Evolutionary conservation across 2,797 vertebrate species (phyloP).

Genomic region (Aulostomus chinensis): DNA sequence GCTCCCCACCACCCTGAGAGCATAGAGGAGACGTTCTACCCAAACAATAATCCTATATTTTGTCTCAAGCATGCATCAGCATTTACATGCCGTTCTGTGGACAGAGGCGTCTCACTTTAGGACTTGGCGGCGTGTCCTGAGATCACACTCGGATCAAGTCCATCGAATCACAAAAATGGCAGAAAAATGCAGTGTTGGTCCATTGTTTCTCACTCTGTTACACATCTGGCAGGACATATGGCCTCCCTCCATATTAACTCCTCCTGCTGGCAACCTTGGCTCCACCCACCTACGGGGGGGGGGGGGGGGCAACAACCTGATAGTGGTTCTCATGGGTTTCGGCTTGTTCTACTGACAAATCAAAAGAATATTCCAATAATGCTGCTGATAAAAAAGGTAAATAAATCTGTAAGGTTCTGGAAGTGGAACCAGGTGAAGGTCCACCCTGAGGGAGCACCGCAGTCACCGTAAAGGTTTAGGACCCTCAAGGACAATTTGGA

Average conservation of each 20-base stretch:
- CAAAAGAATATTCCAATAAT: conserved; percentile 37
- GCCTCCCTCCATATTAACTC: too few species aligned
- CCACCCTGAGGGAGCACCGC: too few species aligned
- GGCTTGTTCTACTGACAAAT: conserved; percentile 30
- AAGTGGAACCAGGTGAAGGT: too few species aligned
- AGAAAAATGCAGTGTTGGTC: conserved; percentile 41
- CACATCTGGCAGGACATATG: conserved; percentile 54
- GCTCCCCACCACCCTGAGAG: conserved; percentile 43
- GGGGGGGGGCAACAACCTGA: too few species aligned
- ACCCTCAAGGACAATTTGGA: too few species aligned
- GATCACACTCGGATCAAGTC: conserved; percentile 33
- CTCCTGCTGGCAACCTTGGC: too few species aligned
- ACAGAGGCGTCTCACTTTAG: conserved; percentile 46
- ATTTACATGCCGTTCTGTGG: conserved; percentile 12
- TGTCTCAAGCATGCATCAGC: conserved; percentile 31
- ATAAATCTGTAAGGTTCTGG: too few species aligned
- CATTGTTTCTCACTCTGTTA: conserved; percentile 48
- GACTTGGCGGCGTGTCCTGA: conserved; percentile 49
- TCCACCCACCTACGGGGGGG: too few species aligned
- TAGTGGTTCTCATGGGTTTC: too few species aligned
- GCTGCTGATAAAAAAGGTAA: conserved; percentile 61
- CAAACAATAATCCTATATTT: conserved; percentile 29
- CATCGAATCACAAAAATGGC: conserved; percentile 30
- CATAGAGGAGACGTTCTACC: conserved; percentile 44
- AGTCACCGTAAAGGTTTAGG: too few species aligned